Conservation (phyloP, 2,797 vertebrate genomes). For the Pristis pectinata region DNA sequence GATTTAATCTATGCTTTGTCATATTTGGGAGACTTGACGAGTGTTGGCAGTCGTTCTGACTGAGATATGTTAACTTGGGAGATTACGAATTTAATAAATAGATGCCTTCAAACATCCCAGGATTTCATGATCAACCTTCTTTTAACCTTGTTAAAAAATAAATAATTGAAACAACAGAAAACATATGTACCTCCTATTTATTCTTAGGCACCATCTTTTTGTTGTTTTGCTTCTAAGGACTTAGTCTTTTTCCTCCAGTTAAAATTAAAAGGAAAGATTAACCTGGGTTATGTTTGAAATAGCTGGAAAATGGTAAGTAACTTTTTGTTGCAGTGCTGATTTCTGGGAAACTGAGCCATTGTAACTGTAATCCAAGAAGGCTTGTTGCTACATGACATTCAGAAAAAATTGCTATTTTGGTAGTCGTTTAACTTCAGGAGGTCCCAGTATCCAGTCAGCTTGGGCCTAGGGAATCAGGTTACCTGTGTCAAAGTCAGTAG, state of each 20-base stretch:
- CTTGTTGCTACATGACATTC: not conserved
- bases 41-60: not conserved
- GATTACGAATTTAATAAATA: not conserved
- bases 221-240: not conserved
- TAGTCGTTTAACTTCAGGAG: not conserved
- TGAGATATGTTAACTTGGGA: not conserved
- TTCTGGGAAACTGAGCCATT: constrained; percentile 2
- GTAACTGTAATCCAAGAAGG: not conserved
- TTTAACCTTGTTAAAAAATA: not conserved
- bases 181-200: too few species aligned
- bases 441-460: not conserved
- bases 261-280: too few species aligned
- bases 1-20: not conserved
- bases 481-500: constrained; percentile 29
- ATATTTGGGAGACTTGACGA: not conserved
- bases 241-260: not conserved
- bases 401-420: not conserved
- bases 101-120: not conserved
- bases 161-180: not conserved
- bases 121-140: not conserved
- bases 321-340: constrained; percentile 13
- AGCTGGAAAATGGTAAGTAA: not conserved
- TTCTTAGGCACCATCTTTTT: not conserved
- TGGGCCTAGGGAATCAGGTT: not conserved
- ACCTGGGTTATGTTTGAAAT: not conserved